Conservation (phyloP, 2,797 vertebrate genomes). For the Atherinosoma microstoma region DNA sequence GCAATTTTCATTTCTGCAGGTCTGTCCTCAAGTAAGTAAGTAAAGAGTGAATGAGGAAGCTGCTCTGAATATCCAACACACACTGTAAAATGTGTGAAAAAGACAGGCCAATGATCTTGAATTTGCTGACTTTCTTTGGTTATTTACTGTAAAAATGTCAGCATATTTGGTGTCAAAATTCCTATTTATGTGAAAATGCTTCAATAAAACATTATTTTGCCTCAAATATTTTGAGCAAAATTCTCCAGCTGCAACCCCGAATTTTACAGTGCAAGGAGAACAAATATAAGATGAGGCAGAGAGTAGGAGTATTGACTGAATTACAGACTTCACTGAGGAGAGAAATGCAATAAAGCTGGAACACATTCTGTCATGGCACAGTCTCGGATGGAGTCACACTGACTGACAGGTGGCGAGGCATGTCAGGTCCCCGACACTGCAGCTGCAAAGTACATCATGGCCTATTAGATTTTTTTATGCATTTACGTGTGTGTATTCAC, state of each 20-base stretch:
- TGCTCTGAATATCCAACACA: not conserved
- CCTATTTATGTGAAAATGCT: no score
- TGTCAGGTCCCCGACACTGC: constrained; percentile 21
- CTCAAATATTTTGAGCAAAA: not conserved
- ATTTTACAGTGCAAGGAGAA: not conserved
- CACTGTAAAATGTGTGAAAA: not conserved
- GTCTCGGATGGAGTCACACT: constrained; percentile 21
- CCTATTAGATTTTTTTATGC: constrained; percentile 15
- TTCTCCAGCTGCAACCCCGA: not conserved
- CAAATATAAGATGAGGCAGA: not conserved
- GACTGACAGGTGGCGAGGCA: constrained; percentile 47
- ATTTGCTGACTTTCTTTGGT: not conserved
- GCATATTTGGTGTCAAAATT: no score
- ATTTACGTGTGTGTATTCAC: not conserved
- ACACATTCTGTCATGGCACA: constrained; percentile 14
- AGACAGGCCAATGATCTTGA: not conserved
- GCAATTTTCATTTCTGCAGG: no score
- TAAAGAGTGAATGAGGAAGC: no score
- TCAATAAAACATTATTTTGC: no score
- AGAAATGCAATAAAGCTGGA: constrained; percentile 14
- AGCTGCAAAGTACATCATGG: constrained; percentile 14
- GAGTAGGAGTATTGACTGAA: not conserved
- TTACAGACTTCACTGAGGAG: not conserved
- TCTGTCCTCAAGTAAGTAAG: no score
- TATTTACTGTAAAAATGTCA: not conserved